Evolutionary conservation across 2,888 invertebrate species (phyloP), one percentile per base, ranked within the genome.

Genomic region (Endotricha flammealis): DNA sequence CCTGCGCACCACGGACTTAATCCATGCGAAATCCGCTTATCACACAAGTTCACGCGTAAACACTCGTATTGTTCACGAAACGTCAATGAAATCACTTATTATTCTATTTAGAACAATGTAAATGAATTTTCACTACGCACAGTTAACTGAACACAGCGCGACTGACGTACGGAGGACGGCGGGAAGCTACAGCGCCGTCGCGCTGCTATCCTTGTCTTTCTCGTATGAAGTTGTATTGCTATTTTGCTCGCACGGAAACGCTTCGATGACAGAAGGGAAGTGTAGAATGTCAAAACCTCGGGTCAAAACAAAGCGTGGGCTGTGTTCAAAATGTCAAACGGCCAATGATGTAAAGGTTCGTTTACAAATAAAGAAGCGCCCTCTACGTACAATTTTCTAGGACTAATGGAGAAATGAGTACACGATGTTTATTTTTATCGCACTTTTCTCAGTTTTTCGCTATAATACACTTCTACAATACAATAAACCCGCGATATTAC

Each of bases 251-350:
- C 64, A 61, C 64, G 42, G 48, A 54, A 67, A 67, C 64, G 71
- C 71, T 72, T 62, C 53, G 56, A 62, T 77, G 76, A 75, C 80
- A 79, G 69, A 68, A 67, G 47, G 61, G 64, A 59, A 56, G 62
- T 59, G 51, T 52, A 46, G 57, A 73, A 76, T 71, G 82, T 83
- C 83, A 82, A n/a, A n/a, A n/a, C n/a, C n/a, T n/a, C n/a, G n/a
- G n/a, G n/a, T n/a, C n/a, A n/a, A 72, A 85, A 82, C 83, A 85
- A 81, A 83, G 82, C 81, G 79, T 80, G 78, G 75, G 73, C 60
- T 62, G 54, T 61, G 44, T 48, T 52, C 58, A 51, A 71, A 73
- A 77, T 74, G 79, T 78, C 79, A 79, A 70, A 67, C 61, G 61
- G 53, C 57, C 59, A 67, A 65, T 63, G n/a, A 25, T 12, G 16